Evolutionary conservation across 2,888 invertebrate species (phyloP), one percentile per base, ranked within the genome.

Genomic region (Cyclophora albipunctata): DNA sequence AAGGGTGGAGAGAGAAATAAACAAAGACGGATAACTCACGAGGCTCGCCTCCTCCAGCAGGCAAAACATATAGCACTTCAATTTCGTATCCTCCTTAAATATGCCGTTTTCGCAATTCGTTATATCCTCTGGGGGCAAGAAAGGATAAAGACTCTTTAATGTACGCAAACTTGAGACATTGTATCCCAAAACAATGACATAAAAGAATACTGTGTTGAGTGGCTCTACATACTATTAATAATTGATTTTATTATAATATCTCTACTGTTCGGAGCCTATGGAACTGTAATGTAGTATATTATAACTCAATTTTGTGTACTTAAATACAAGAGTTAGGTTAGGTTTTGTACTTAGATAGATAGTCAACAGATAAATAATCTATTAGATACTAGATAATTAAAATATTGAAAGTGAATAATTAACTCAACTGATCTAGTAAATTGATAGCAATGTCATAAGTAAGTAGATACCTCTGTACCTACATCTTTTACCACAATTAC

Each of bases 51-150:
- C 89, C 66, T 88, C 89, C 75, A 89, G 56, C 58, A 89, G 72
- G 74, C 89, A 89, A 80, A 81, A 87, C 89, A 89, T 89, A 77
- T 89, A 89, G 81, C 89, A 87, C 80, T 88, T 87, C 78, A 89
- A 81, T 81, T 87, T 87, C 64, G 70, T 62, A 71, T 89, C 87
- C 71, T 89, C 88, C 77, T 89, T 86, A 83, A 89, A 89, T 82
- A 88, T 86, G 78, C 89, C 89, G 69, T 82, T 83, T 83, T 88
- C 88, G 74, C 89, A 89, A 82, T 89, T 88, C 75, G 72, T 66
- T 76, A 89, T 87, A 75, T 89, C 89, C 81, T 81, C 89, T 89
- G 85, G 78, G 82, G 81, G 69, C 78, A 81, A 80, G 73, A 73
- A 75, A 71, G 70, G 80, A 81, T 84, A 80, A 82, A 81, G 77